These are phyloP conservation scores for Trididemnum nubilum DNA, from an alignment of 23 tunicate species.

Conservation along the genomic window DNA sequence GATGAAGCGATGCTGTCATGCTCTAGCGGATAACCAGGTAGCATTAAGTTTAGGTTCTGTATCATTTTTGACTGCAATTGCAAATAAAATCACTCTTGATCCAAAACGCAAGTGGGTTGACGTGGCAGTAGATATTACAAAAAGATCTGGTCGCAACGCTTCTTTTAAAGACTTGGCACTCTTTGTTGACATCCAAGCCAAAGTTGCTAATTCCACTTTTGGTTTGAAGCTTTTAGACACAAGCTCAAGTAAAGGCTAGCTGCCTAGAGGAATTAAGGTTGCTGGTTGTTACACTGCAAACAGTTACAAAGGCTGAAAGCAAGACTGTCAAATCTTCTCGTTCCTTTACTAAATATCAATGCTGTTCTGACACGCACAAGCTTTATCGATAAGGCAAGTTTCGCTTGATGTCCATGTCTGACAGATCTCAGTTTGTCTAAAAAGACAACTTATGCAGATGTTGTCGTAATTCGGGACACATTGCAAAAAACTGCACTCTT, in stretches of 20 bases:
- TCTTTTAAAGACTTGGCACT: background rate
- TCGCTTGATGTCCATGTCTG: background rate
- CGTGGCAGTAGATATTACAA: background rate
- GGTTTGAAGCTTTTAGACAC: background rate
- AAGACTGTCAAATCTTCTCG: background rate
- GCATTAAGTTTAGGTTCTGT: too few species aligned
- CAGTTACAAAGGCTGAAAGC: background rate
- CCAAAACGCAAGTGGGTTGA: background rate
- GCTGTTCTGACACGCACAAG: background rate
- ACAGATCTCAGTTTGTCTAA: background rate
- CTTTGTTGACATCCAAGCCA: background rate
- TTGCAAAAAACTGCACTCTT: background rate
- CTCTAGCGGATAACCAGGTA: background rate
- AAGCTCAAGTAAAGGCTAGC: background rate
- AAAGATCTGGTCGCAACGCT: background rate
- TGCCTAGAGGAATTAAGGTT: background rate
- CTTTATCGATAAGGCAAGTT: background rate
- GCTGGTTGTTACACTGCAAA: background rate
- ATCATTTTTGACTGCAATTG: too few species aligned
- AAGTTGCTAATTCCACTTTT: background rate
- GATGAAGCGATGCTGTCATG: background rate
- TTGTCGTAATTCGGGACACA: background rate
- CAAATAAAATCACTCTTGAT: too few species aligned
- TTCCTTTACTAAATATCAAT: background rate
- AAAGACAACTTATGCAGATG: background rate